Conservation (phyloP, 2,888 invertebrate species). For the Hedya salicella region DNA sequence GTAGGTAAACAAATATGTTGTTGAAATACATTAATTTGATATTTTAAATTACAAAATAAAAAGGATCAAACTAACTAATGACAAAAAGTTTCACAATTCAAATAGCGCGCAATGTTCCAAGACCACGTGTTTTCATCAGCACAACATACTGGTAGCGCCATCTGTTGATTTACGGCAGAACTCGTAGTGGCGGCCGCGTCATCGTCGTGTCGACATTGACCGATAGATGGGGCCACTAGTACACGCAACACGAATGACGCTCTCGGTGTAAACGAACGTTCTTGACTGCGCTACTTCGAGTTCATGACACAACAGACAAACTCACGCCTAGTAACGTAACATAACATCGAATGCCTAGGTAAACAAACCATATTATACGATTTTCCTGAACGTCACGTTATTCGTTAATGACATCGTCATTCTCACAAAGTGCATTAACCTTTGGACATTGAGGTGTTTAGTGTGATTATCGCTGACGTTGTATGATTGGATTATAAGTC, state of each 20-base stretch:
- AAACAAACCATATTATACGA: slow-evolving; percentile 43
- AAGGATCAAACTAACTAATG: neutral
- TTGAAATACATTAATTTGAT: no score
- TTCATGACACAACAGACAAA: slow-evolving; percentile 67
- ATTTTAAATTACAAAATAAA: no score
- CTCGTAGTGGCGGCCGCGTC: slow-evolving; percentile 60
- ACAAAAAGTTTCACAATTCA: neutral
- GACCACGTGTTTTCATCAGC: slow-evolving; percentile 41
- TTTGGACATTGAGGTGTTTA: slow-evolving; percentile 45
- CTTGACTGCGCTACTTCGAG: slow-evolving; percentile 79
- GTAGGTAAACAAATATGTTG: no score
- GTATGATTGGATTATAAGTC: slow-evolving; percentile 22
- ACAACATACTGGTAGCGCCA: slow-evolving; percentile 64
- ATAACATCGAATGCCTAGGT: slow-evolving; percentile 40
- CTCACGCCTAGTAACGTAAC: slow-evolving; percentile 49
- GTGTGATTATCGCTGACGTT: slow-evolving; percentile 34
- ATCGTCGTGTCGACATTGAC: slow-evolving; percentile 82
- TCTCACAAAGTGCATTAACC: slow-evolving; percentile 59
- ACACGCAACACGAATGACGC: slow-evolving; percentile 66
- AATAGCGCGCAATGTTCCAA: no score
- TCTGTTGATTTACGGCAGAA: slow-evolving; percentile 62
- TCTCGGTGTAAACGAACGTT: slow-evolving; percentile 82
- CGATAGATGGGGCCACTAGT: slow-evolving; percentile 80
- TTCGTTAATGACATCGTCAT: slow-evolving; percentile 56
- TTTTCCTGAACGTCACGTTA: slow-evolving; percentile 43